Percentiles rank a stretch among this genome's conserved stretches.
Conservation (phyloP, 2,888 invertebrate genomes). For the Spisula subtruncata region DNA sequence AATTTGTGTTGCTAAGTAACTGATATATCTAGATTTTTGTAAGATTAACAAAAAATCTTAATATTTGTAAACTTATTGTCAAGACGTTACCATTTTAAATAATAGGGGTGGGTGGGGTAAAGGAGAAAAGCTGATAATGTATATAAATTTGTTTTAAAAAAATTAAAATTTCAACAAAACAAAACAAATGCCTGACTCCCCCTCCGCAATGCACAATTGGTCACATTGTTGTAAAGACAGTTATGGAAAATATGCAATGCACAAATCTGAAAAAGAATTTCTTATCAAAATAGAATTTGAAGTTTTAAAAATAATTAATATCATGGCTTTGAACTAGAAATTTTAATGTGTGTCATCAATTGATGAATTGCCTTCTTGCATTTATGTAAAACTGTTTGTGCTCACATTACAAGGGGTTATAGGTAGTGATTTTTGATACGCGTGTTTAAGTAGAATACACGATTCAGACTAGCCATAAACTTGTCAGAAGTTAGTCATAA, state of each 20-base stretch:
- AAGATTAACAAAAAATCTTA: conserved; percentile 18
- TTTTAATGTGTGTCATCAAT: background rate
- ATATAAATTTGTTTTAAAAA: too few relatives aligned
- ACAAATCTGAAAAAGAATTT: too few relatives aligned
- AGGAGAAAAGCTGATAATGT: too few relatives aligned
- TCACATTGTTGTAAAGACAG: too few relatives aligned
- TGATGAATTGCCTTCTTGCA: background rate
- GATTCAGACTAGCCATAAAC: conserved; percentile 35
- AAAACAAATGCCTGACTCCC: too few relatives aligned
- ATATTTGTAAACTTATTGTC: conserved; percentile 17
- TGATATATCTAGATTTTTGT: conserved; percentile 24
- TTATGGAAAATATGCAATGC: too few relatives aligned
- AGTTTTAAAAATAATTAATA: background rate
- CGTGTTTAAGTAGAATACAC: conserved; percentile 4
- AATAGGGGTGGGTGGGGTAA: background rate
- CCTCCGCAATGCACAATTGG: too few relatives aligned
- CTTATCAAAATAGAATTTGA: too few relatives aligned
- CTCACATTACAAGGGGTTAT: background rate
- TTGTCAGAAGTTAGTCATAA: conserved; percentile 42
- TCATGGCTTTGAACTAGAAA: background rate
- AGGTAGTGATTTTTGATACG: conserved; percentile 3
- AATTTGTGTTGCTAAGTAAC: conserved; percentile 43
- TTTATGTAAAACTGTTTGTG: background rate
- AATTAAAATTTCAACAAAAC: too few relatives aligned
- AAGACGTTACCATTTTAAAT: background rate